Base-by-base conservation (phyloP, 1,140 invertebrate genomes). In the Procambarus clarkii region DNA sequence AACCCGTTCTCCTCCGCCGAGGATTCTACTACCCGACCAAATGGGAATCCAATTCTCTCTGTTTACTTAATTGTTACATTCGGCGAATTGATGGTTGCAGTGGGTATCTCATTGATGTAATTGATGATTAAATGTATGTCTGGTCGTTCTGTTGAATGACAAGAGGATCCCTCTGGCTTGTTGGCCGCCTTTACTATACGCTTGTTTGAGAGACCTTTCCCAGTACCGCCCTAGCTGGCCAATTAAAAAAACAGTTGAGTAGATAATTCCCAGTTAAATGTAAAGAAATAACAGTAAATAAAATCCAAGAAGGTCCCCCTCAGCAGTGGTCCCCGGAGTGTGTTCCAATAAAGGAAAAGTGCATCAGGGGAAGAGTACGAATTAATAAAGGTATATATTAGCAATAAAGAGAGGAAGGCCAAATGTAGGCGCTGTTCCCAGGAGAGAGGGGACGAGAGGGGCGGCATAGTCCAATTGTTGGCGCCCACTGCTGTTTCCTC, bases 351-450 rank as follows among this genome's bases (percentile, higher is more conserved):
- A 91, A 91, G 90, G 74, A 81, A 91, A 91, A 91, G 90, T 86
- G 90, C 90, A 91, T 86, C 90, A 87, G 71, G 90, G 90, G 90
- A 91, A 58, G 84, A 91, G 84, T 86, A 81, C 76, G 90, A 91
- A 91, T 91, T 91, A 91, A 91, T 91, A 91, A 91, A 86, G 90
- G 90, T 86, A 91, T 91, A 86, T 91, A 91, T 91, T 91, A 91
- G 90, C 90, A 91, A 91, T 91, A 91, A 91, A 91, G 90, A 69
- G 76, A 87, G 85, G 78, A 71, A 77, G 78, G 60, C 84, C 89
- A 86, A 91, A 91, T 91, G 90, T 91, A 87, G 90, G 76, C 83
- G 76, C 46, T n/a, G 69, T 45, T 86, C 90, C 71, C 84, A 21
- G 34, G 78, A 48, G 90, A 82, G 84, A 81, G 76, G 71, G 83